Percentiles rank a stretch among this genome's conserved stretches.
phyloP scores from a whole-genome alignment of 2,797 vertebrate species.

The Poliocrania exsul region DNA sequence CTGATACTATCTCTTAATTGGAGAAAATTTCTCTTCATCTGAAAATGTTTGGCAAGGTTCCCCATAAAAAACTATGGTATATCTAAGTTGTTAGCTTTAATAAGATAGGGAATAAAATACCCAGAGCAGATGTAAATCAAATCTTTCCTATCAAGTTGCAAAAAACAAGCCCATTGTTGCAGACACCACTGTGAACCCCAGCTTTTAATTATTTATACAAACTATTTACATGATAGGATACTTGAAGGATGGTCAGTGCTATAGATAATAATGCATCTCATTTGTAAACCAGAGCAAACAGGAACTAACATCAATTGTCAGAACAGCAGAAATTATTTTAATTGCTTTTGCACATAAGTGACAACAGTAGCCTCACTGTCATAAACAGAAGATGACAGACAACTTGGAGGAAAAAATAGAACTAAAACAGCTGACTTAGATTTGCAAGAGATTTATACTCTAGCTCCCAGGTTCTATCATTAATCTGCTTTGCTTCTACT shows the following conservation, averaged over 20 bases:
- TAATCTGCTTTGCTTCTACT: not conserved
- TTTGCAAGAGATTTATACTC: not conserved
- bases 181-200: slow-evolving; percentile 54
- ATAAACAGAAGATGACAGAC: not conserved
- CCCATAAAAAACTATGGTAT: slow-evolving; percentile 52
- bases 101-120: slow-evolving; percentile 77
- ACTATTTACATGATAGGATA: slow-evolving; percentile 41
- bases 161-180: slow-evolving; percentile 70
- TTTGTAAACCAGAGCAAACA: slow-evolving; percentile 12
- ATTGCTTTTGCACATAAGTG: not conserved
- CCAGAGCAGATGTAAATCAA: slow-evolving; percentile 77
- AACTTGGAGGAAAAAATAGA: not conserved
- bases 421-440: not conserved
- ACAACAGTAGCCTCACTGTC: not conserved
- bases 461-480: not conserved
- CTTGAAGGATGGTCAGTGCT: slow-evolving; percentile 31
- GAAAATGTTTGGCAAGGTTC: slow-evolving; percentile 70
- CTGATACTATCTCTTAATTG: slow-evolving; percentile 75
- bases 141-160: slow-evolving; percentile 66
- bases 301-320: not conserved
- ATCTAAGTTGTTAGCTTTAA: slow-evolving; percentile 73
- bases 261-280: slow-evolving; percentile 15
- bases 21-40: slow-evolving; percentile 74
- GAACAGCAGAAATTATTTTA: slow-evolving; percentile 40
- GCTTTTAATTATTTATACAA: slow-evolving; percentile 73